Evolutionary conservation across 1,140 invertebrate species (phyloP), one percentile per base, ranked within the genome.

Genomic region (Lordiphosa collinella): DNA sequence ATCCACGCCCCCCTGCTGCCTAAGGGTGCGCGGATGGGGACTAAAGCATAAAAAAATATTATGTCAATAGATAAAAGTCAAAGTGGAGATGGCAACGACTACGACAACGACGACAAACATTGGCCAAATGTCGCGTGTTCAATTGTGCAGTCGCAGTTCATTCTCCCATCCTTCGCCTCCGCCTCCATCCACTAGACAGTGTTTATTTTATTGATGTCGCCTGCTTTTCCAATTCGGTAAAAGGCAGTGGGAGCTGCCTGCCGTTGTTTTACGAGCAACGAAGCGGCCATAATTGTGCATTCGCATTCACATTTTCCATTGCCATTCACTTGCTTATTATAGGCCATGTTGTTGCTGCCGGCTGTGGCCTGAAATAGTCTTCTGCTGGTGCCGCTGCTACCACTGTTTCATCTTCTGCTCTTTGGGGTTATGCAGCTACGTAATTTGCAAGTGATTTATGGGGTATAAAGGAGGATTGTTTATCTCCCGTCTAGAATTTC

Each of bases 381-480:
- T 11, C n/a, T 6, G 2, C n/a, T 37, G n/a, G n/a, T n/a, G 36
- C 12, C 9, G 14, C 4, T 37, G 11, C 35, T 36, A 12, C 36
- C 11, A 18, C 40, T 43, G 41, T 25, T 44, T 10, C 22, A 4
- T 13, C 35, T 37, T 16, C 14, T 29, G 13, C 25, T 8, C 22
- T 44, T 38, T 36, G 13, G 49, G 61, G 52, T 46, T 50, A 48
- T 44, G 44, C 54, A 55, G 58, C 59, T 55, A 47, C 55, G 67
- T 82, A 75, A 82, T 82, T 82, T 82, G 66, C 78, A 84, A 82
- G 71, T 82, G 76, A 82, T 82, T 82, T 82, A 82, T 82, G 78
- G 78, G 56, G 34, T 12, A 34, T 29, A 13, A 29, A n/a, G 38
- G 29, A 8, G 10, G 18, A 43, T 43, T 43, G 11, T 14, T 32